These are phyloP conservation scores for Macroglossus sobrinus DNA, from an alignment of 2,113 vertebrate species.

Conservation along the genomic window DNA sequence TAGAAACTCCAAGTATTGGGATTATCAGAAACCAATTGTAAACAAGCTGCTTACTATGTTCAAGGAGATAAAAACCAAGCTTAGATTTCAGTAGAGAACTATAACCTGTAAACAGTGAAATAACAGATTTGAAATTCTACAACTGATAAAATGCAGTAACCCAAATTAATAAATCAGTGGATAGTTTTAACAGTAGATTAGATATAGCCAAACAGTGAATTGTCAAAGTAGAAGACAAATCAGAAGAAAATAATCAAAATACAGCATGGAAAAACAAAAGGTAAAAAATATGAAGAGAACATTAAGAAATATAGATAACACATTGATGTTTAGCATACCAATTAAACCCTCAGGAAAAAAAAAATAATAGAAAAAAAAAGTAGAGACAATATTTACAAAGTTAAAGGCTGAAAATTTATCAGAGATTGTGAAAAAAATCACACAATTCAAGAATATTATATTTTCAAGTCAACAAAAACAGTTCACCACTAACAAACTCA, in stretches of 20 bases:
- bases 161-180: neutral
- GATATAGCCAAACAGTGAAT: neutral
- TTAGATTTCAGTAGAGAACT: neutral
- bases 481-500: neutral
- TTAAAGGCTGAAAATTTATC: neutral
- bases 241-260: neutral
- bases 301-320: neutral
- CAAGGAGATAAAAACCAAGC: neutral
- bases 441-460: neutral
- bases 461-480: neutral
- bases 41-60: neutral
- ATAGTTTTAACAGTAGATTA: conserved; percentile 18
- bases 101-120: neutral
- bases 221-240: neutral
- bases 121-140: neutral
- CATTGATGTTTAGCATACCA: neutral
- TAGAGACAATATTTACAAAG: neutral
- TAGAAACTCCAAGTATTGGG: neutral
- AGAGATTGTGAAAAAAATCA: neutral
- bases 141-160: neutral
- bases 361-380: neutral
- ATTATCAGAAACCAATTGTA: neutral
- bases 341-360: neutral
- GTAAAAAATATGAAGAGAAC: neutral
- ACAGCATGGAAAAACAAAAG: neutral